Evolutionary conservation across 2,113 vertebrate species (phyloP).

Genomic region (Silurus meridionalis): DNA sequence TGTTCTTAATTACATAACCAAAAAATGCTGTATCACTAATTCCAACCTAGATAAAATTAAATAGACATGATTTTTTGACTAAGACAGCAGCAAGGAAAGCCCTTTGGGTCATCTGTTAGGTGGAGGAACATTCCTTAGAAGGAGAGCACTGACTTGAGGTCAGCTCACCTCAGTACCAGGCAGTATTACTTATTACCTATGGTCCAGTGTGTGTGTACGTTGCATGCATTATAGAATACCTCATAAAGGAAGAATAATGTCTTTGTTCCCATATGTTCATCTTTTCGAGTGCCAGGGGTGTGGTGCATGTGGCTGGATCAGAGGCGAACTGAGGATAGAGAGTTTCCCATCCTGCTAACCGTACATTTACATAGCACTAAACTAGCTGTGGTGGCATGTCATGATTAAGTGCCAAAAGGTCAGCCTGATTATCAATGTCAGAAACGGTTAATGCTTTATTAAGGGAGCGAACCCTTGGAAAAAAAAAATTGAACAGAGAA

Average conservation of each 20-base stretch:
- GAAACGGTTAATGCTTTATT: constrained; percentile 73
- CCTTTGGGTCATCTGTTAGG: constrained; percentile 21
- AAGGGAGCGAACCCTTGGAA: constrained; percentile 50
- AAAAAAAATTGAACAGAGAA: constrained; percentile 21
- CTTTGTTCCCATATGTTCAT: constrained; percentile 59
- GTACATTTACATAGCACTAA: constrained; percentile 46
- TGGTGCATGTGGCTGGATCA: constrained; percentile 39
- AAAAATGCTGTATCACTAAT: constrained; percentile 27
- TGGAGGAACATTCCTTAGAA: constrained; percentile 29
- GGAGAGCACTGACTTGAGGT: constrained; percentile 28
- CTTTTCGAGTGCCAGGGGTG: constrained; percentile 68
- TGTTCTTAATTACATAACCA: constrained; percentile 38
- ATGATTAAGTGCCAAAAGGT: constrained; percentile 73
- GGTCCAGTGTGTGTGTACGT: constrained; percentile 54
- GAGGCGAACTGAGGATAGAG: constrained; percentile 44
- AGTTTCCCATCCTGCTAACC: constrained; percentile 42
- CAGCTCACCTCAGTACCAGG: constrained; percentile 39
- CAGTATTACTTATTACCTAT: constrained; percentile 52
- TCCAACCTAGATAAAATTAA: neutral
- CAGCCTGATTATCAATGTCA: constrained; percentile 57
- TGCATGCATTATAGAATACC: constrained; percentile 65
- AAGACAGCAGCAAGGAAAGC: constrained; percentile 27
- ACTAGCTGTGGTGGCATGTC: constrained; percentile 53
- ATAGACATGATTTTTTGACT: neutral
- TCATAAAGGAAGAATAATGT: constrained; percentile 53